A percentile compares a stretch with the other conserved stretches of the same genome.
Conservation (phyloP, 1,140 invertebrate genomes). For the Caenorhabditis briggsae region DNA sequence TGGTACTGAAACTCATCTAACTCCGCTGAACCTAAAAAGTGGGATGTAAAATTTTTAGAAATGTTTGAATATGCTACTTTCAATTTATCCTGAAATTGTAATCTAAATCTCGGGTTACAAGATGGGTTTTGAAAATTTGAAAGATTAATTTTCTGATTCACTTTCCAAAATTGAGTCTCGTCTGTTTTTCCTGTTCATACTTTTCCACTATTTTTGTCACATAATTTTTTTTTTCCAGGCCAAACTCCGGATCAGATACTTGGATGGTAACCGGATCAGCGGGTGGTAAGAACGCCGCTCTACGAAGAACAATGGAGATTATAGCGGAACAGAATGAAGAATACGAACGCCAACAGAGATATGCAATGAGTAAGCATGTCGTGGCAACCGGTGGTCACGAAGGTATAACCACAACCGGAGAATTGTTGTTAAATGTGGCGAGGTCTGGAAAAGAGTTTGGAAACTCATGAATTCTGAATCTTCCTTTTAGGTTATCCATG, state of each 20-base stretch:
- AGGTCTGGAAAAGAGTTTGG: neutral
- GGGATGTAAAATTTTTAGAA: too few relatives aligned
- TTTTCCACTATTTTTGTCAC: too few relatives aligned
- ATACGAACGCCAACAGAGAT: constrained; percentile 43
- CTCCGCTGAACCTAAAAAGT: too few relatives aligned
- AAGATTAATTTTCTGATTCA: too few relatives aligned
- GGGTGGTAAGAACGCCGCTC: constrained; percentile 65
- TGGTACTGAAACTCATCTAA: too few relatives aligned
- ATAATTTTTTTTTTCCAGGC: constrained; percentile 18
- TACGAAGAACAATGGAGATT: constrained; percentile 66
- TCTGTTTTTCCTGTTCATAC: too few relatives aligned
- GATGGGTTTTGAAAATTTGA: too few relatives aligned
- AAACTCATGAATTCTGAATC: neutral
- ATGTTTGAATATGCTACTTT: too few relatives aligned
- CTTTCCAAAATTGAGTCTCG: too few relatives aligned
- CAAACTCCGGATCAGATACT: constrained; percentile 55
- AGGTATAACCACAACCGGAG: constrained; percentile 43
- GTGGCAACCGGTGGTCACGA: constrained; percentile 42
- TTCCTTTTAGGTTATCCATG: constrained; percentile 33
- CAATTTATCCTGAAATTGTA: too few relatives aligned
- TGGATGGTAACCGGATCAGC: constrained; percentile 64
- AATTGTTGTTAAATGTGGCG: constrained; percentile 57
- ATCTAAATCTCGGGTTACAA: too few relatives aligned
- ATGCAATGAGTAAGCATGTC: constrained; percentile 55
- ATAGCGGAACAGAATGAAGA: constrained; percentile 66